A percentile compares a stretch with the other conserved stretches of the same genome.
Conservation (phyloP, 2,888 invertebrate species). For the Julus scanicus region DNA sequence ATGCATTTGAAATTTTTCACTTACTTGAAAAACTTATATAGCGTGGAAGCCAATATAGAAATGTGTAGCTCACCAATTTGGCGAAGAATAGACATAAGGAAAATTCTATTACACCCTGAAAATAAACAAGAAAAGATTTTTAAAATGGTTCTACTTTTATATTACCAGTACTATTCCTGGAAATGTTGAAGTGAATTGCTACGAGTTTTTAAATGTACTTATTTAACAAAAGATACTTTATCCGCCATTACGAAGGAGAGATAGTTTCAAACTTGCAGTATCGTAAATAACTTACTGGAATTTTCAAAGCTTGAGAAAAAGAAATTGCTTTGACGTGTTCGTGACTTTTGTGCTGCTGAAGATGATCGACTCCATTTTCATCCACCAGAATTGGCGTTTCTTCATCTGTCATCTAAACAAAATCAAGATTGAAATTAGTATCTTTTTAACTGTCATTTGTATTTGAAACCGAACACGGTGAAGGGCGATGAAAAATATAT, state of each 20-base stretch:
- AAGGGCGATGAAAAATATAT: neutral
- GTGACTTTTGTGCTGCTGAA: constrained; percentile 52
- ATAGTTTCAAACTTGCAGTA: too few species aligned
- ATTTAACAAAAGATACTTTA: too few species aligned
- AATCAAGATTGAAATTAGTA: neutral
- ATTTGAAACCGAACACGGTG: neutral
- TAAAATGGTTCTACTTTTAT: too few species aligned
- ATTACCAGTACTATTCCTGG: neutral
- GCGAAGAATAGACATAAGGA: constrained; percentile 94
- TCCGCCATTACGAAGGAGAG: too few species aligned
- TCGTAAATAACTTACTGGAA: constrained; percentile 72
- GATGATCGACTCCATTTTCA: constrained; percentile 56
- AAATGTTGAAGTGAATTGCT: too few species aligned
- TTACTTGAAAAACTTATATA: constrained; percentile 88
- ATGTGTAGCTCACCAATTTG: constrained; percentile 96
- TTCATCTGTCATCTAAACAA: constrained; percentile 60
- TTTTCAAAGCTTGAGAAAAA: constrained; percentile 79
- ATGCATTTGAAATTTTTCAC: constrained; percentile 63
- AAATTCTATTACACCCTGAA: constrained; percentile 88
- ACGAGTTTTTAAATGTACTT: neutral
- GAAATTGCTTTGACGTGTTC: constrained; percentile 74
- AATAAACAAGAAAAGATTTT: neutral
- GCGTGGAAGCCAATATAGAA: constrained; percentile 94
- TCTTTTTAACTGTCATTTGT: neutral
- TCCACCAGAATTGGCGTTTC: constrained; percentile 62